These are phyloP conservation scores for Orthosia incerta DNA, from an alignment of 2,888 invertebrate genomes.

Conservation along the genomic window DNA sequence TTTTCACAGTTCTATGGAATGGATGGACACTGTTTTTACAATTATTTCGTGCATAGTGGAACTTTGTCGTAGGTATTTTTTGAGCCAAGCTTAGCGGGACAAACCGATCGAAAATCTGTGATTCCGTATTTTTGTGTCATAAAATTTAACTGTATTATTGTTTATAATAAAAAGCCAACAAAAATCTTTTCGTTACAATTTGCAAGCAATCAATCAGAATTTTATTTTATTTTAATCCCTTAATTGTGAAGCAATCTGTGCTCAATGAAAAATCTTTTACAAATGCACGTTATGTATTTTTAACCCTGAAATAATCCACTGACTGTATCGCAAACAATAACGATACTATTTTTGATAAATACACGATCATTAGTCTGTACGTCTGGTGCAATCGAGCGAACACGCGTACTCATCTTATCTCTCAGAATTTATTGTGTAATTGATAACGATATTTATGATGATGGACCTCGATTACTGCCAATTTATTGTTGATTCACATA, in stretches of 20 bases:
- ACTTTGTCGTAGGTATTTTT: no score
- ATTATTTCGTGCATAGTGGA: no score
- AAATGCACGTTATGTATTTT: slow-evolving; percentile 3
- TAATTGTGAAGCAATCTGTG: neutral
- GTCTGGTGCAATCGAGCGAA: slow-evolving; percentile 9
- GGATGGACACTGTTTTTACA: no score
- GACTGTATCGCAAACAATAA: slow-evolving; percentile 5
- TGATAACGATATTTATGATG: slow-evolving; percentile 45
- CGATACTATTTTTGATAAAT: slow-evolving; percentile 22
- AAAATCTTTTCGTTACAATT: neutral
- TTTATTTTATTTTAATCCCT: neutral
- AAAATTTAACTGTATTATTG: neutral
- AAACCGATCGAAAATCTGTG: no score
- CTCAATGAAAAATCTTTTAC: neutral
- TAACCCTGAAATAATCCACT: slow-evolving; percentile 3
- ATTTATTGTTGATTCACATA: slow-evolving; percentile 6
- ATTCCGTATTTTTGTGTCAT: no score
- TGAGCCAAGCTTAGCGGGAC: no score
- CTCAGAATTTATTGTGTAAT: slow-evolving; percentile 35
- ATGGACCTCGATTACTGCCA: slow-evolving; percentile 12
- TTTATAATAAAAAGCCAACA: neutral
- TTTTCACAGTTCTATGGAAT: no score
- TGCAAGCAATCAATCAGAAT: neutral
- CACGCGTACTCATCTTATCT: slow-evolving; percentile 22
- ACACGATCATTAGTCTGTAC: slow-evolving; percentile 1